Base-by-base conservation (phyloP, 2,888 invertebrate genomes). In the Agrochola macilenta region DNA sequence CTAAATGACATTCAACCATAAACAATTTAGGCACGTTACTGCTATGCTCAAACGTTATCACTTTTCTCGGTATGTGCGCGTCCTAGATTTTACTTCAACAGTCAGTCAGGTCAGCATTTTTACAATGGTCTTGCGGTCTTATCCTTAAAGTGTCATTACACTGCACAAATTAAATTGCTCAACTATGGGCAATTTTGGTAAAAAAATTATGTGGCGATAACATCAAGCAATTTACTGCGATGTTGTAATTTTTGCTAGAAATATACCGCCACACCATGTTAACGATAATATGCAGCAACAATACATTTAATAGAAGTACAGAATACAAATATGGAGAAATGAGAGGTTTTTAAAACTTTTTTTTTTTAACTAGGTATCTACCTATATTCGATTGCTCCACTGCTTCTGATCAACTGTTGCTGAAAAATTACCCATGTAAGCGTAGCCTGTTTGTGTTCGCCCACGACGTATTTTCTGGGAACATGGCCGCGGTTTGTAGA, bases 401-500 rank as follows among this genome's bases (percentile, higher is more conserved):
- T 46, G 17, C 20, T 52, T 61, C n/a, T 8, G 14, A 23, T 30
- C 76, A 52, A 52, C 17, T 11, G 20, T 43, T 46, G 43, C 35
- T 63, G 26, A 74, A 78, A 78, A 69, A 57, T 30, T 49, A 3
- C 8, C 46, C 11, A 54, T 82, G 61, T 57, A 63, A n/a, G 5
- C 35, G 7, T 39, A 63, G 76, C 82, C 63, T 87, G 86, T 85
- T 85, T 84, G 74, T 84, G 76, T 86, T 81, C 84, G 86, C 87
- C 87, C 85, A 89, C 88, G 81, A 78, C 82, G 81, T 76, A 77
- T 72, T 87, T 92, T 92, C 91, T 89, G 43, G 71, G 91, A 92
- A 91, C 87, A 74, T 81, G 74, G 60, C 77, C 57, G 73, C 72
- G 72, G 71, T 78, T 83, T 84, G 81, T 83, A 78, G 71, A 85